Evolutionary conservation across 2,113 vertebrate species (phyloP), one percentile per base, ranked within the genome.

Genomic region (Calyptomena viridis): DNA sequence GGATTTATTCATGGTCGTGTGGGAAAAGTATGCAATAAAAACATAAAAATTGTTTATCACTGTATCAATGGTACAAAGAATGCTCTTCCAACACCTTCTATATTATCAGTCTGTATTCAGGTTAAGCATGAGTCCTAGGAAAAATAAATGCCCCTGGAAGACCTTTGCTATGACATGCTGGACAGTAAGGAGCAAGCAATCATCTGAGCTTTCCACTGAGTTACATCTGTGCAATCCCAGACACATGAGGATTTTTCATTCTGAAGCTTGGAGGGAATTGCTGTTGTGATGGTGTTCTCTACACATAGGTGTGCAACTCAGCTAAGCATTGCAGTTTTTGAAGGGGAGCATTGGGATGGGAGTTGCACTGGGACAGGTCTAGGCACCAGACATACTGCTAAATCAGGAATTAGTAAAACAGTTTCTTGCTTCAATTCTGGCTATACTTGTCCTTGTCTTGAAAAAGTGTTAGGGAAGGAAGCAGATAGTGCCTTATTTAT

Each of bases 261-360:
- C 47, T 47, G 30, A 58, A 89, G 11, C 19, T 18, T 63, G 46
- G 23, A 73, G 37, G 62, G 18, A 21, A 39, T 28, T 75, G 33
- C 52, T 82, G 49, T 66, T 75, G 46, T 39, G 55, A 75, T 52
- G 22, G 6, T 2, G 0, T 82, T 67, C 39, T 28, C 24, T 47
- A 2, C 6, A 17, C 0, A 1, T 0, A 8, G 6, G 4, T 0
- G 0, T 46, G 23, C 56, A 76, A 17, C 35, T 58, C 67, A 83
- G 0, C 3, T 8, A 18, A 64, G 16, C 18, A 5, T 28, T 64
- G 22, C 21, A 6, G 3, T 20, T 79, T 72, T 44, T 53, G 42
- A 77, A 80, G 42, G 37, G 46, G 8, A 39, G 23, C 21, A 20
- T 3, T 77, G 31, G 15, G 13, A 12, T 60, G 35, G 19, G 14